Conservation (phyloP, 2,113 vertebrate genomes). For the Nyctibius bracteatus region DNA sequence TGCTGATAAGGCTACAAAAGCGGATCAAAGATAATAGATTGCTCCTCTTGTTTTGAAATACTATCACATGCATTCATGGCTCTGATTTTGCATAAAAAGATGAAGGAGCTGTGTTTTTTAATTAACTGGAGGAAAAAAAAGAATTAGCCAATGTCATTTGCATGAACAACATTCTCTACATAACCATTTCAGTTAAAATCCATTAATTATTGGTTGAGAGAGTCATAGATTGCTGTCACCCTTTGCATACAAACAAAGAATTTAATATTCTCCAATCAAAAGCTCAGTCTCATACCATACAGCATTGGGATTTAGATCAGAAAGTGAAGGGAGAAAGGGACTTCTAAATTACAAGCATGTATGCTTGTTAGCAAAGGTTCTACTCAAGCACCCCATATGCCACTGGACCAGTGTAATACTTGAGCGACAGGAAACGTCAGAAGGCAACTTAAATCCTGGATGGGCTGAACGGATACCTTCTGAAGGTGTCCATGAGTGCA, state of each 20-base stretch:
- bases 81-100: conserved; percentile 22
- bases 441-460: not conserved
- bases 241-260: not conserved
- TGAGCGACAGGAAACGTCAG: not conserved
- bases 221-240: not conserved
- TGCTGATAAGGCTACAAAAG: not conserved
- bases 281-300: not conserved
- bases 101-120: not conserved
- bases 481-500: not conserved
- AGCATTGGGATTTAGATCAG: not conserved
- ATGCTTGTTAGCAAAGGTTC: not conserved
- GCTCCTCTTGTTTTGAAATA: not conserved
- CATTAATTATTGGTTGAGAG: conserved; percentile 19
- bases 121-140: not conserved
- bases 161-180: not conserved
- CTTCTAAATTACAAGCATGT: not conserved
- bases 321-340: not conserved
- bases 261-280: not conserved
- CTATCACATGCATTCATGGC: not conserved
- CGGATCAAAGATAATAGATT: not conserved
- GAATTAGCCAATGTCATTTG: not conserved
- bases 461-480: not conserved
- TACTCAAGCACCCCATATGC: fast-evolving
- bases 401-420: not conserved
- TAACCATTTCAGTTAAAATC: not conserved